These are phyloP conservation scores for Marasmarcha lunaedactyla DNA, from an alignment of 2,888 invertebrate species.

Conservation along the genomic window DNA sequence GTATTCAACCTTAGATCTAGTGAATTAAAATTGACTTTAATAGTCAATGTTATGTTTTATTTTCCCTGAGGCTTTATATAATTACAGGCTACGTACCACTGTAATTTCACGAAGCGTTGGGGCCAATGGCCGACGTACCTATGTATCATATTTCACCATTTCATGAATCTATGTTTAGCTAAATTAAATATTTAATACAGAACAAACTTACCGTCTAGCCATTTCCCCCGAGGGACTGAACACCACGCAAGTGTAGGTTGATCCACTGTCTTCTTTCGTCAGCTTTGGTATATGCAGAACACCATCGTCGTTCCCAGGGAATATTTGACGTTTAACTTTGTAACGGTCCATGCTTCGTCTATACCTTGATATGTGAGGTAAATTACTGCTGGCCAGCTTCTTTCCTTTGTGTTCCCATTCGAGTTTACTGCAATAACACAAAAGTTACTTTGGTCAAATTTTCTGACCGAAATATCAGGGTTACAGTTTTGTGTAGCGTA, in stretches of 20 bases:
- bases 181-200: background rate
- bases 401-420: constrained; percentile 63
- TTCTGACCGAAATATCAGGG: too few relatives aligned
- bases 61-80: too few relatives aligned
- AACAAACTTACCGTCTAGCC: constrained; percentile 74
- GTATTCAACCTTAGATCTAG: too few relatives aligned
- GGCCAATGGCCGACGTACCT: too few relatives aligned
- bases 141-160: too few relatives aligned
- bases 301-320: constrained; percentile 59
- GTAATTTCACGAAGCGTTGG: too few relatives aligned
- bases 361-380: constrained; percentile 45
- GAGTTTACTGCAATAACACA: constrained; percentile 40
- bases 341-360: constrained; percentile 26
- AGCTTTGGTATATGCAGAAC: constrained; percentile 71
- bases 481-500: too few relatives aligned
- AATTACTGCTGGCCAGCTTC: constrained; percentile 36
- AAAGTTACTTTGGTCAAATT: too few relatives aligned
- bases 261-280: constrained; percentile 76
- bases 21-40: too few relatives aligned
- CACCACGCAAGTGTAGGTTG: constrained; percentile 84
- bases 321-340: constrained; percentile 30
- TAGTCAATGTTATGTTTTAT: too few relatives aligned
- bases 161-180: background rate
- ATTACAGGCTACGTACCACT: too few relatives aligned
- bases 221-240: constrained; percentile 81